Conservation (phyloP, 2,888 invertebrate species). For the Miltochrista miniata region DNA sequence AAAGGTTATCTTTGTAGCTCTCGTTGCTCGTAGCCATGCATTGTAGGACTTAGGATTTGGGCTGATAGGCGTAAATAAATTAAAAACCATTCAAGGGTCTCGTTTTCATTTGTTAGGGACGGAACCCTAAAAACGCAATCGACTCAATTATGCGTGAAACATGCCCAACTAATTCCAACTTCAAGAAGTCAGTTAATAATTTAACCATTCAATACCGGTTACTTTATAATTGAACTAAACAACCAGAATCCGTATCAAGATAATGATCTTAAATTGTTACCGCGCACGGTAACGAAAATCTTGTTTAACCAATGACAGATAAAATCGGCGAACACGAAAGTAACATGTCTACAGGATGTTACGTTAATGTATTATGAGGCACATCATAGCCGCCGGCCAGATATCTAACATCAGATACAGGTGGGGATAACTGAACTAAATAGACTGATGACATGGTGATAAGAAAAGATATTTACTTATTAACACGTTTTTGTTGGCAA, state of each 20-base stretch:
- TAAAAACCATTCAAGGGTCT: too few relatives aligned
- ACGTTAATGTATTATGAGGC: slow-evolving; percentile 37
- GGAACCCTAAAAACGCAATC: too few relatives aligned
- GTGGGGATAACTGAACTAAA: slow-evolving; percentile 37
- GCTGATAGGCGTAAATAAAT: too few relatives aligned
- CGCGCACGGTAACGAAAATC: slow-evolving; percentile 34
- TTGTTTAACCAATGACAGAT: slow-evolving; percentile 42
- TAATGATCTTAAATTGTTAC: slow-evolving; percentile 28
- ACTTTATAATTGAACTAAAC: slow-evolving; percentile 12
- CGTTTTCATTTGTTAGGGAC: too few relatives aligned
- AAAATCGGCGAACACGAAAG: slow-evolving; percentile 40
- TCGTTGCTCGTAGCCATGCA: too few relatives aligned
- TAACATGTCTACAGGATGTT: slow-evolving; percentile 36
- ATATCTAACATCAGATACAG: slow-evolving; percentile 46
- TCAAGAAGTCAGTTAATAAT: background rate
- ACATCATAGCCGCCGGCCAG: slow-evolving; percentile 36
- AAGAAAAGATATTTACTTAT: slow-evolving; percentile 1
- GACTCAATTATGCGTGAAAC: background rate
- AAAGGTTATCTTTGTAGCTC: too few relatives aligned
- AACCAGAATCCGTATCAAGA: slow-evolving; percentile 20
- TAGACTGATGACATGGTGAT: slow-evolving; percentile 28
- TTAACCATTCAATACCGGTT: slow-evolving; percentile 11
- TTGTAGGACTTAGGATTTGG: too few relatives aligned
- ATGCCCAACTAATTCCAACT: background rate
- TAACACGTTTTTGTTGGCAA: background rate